phyloP scores from a whole-genome alignment of 1,140 invertebrate species.

The Neodiprion pinetum region DNA sequence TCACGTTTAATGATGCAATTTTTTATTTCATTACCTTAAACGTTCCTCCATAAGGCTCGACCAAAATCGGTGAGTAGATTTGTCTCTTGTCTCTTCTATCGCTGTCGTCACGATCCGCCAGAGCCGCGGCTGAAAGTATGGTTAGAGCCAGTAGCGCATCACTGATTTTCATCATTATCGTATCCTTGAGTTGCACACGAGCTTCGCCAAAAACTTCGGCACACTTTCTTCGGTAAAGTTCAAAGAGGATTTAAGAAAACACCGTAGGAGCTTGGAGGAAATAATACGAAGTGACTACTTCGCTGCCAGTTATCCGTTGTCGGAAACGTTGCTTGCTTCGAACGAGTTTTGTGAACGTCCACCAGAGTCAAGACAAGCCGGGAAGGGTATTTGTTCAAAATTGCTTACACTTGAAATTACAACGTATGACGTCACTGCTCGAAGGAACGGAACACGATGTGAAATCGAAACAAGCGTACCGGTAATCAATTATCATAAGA shows the following conservation, averaged over 20 bases:
- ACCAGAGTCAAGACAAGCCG: not conserved
- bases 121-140: not conserved
- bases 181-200: not conserved
- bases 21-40: slow-evolving; percentile 45
- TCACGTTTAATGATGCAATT: too few relatives aligned
- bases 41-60: slow-evolving; percentile 51
- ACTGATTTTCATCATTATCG: not conserved
- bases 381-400: not conserved
- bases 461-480: too few relatives aligned
- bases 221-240: not conserved
- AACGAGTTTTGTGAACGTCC: not conserved
- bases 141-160: not conserved
- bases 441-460: too few relatives aligned
- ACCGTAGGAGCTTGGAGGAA: not conserved
- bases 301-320: not conserved
- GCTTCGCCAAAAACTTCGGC: not conserved
- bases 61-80: slow-evolving; percentile 39
- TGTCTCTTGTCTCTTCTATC: not conserved
- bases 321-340: not conserved
- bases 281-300: not conserved
- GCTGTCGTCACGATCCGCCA: not conserved
- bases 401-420: not conserved
- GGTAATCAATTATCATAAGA: too few relatives aligned
- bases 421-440: not conserved
- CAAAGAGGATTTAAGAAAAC: not conserved